phyloP scores from a whole-genome alignment of 2,797 vertebrate genomes.

The Dendrocincla tyrannina region DNA sequence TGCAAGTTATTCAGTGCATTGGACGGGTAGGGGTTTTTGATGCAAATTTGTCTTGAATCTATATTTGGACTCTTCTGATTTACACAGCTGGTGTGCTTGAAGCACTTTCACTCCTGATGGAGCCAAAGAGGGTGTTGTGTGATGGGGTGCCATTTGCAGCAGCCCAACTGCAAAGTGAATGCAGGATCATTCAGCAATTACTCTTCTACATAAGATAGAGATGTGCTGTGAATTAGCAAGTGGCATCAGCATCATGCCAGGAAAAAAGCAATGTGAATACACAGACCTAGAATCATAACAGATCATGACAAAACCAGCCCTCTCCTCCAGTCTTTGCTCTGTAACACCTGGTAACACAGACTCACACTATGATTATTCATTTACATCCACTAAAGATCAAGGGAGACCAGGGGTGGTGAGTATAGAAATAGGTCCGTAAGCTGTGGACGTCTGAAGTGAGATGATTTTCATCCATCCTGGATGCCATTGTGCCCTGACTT shows the following conservation, averaged over 20 bases:
- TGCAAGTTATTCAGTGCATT: neutral
- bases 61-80: neutral
- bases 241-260: neutral
- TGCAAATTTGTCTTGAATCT: neutral
- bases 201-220: neutral
- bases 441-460: neutral
- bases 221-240: neutral
- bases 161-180: neutral
- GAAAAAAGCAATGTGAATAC: neutral
- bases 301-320: neutral
- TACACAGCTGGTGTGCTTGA: neutral
- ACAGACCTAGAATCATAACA: neutral
- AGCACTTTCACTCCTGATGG: neutral
- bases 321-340: neutral
- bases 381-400: neutral
- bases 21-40: neutral
- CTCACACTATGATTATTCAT: neutral
- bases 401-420: neutral
- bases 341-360: neutral
- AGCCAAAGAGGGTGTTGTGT: neutral
- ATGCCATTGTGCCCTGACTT: neutral
- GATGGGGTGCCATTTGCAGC: neutral
- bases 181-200: neutral
- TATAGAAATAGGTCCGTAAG: neutral
- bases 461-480: neutral